Percentiles rank a stretch among this genome's conserved stretches.
phyloP scores from a whole-genome alignment of 1,140 invertebrate species.

The Drosophila bocqueti region DNA sequence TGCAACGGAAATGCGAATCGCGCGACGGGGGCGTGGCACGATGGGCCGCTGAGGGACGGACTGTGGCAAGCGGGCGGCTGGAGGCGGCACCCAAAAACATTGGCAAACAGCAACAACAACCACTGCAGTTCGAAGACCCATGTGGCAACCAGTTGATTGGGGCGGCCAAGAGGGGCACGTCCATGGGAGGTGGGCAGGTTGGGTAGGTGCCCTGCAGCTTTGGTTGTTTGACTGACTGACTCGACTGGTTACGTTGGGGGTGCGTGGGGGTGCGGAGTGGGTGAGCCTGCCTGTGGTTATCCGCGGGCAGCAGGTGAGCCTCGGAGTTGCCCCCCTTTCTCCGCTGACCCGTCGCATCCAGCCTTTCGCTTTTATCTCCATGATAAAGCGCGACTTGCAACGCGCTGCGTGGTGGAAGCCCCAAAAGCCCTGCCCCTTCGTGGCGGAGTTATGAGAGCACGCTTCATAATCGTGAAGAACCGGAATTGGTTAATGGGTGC shows the following conservation, averaged over 20 bases:
- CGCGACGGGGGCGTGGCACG: constrained; percentile 51
- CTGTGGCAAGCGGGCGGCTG: not conserved
- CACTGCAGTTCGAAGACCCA: constrained; percentile 39
- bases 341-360: not conserved
- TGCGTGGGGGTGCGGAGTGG: constrained; percentile 1
- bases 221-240: constrained; percentile 62
- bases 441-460: constrained; percentile 63
- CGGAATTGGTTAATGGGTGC: not conserved
- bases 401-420: constrained; percentile 66
- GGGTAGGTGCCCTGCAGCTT: constrained; percentile 59
- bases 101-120: constrained; percentile 36
- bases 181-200: constrained; percentile 22
- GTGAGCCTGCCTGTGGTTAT: constrained; percentile 65
- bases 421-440: constrained; percentile 11
- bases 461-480: constrained; percentile 60
- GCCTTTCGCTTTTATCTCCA: constrained; percentile 67
- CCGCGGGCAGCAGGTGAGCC: constrained; percentile 57
- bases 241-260: constrained; percentile 17
- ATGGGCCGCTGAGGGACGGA: not conserved
- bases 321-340: constrained; percentile 3
- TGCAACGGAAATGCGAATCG: constrained; percentile 64
- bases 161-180: constrained; percentile 37
- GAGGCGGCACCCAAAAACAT: constrained; percentile 48
- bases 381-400: constrained; percentile 81
- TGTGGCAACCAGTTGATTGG: constrained; percentile 79